Evolutionary conservation across 2,797 vertebrate genomes (phyloP).

Genomic region (Oreochromis mossambicus): DNA sequence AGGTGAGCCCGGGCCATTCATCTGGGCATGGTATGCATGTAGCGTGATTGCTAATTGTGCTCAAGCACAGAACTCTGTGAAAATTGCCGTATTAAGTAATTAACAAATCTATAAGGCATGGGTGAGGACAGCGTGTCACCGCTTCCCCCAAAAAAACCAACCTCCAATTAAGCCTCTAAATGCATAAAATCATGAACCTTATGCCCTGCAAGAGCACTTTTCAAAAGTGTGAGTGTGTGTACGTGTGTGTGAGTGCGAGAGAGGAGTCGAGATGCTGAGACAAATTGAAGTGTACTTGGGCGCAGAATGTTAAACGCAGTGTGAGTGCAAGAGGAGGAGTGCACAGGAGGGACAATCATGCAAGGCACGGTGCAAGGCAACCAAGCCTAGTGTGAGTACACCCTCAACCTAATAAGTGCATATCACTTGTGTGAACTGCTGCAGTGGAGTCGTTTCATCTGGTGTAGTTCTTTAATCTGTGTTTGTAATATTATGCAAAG

Average conservation of each 20-base stretch:
- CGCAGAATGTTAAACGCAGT: background rate
- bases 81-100: background rate
- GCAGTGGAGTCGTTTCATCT: background rate
- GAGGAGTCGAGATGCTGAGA: background rate
- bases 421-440: background rate
- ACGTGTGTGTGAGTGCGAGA: background rate
- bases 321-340: background rate
- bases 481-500: background rate
- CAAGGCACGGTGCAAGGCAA: background rate
- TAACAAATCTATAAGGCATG: background rate
- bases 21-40: background rate
- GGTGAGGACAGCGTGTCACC: background rate
- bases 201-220: background rate
- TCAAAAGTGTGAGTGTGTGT: background rate
- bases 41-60: background rate
- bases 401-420: background rate
- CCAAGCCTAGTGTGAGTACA: background rate
- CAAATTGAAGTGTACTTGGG: background rate
- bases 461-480: background rate
- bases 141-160: accelerated
- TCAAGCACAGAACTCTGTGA: background rate
- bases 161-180: background rate
- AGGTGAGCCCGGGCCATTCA: background rate
- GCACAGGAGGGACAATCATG: background rate
- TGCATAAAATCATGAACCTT: background rate